Evolutionary conservation across 2,113 vertebrate genomes (phyloP), one percentile per base, ranked within the genome.

Genomic region (Seriola rivoliana): DNA sequence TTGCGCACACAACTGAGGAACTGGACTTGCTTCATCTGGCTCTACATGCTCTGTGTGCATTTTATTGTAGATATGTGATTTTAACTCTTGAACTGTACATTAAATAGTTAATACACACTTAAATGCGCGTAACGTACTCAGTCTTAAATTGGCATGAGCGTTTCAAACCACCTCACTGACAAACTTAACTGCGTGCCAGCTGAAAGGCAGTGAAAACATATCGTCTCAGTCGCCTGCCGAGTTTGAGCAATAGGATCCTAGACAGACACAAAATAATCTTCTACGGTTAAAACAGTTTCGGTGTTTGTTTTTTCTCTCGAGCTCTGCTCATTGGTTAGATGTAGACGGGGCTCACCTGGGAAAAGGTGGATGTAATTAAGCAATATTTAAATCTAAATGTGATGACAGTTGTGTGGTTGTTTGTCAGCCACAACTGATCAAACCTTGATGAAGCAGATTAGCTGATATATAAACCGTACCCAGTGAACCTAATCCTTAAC

Each of bases 21-120:
- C 75, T 60, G 63, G 73, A 57, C 70, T 92, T 88, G 92, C 74
- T 93, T 94, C 90, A 94, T 93, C 91, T 94, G 93, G 89, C 90
- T 94, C 92, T 60, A 79, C 38, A 13, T 87, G 80, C 89, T 87
- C 78, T 82, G 46, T 90, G 92, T 92, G 85, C 69, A 90, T 89
- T 93, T 88, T 90, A 89, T 81, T 89, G 91, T 89, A 92, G 89
- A 94, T 94, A 92, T 92, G 91, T 92, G 93, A 92, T 93, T 93
- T 93, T 86, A 93, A 90, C 81, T 90, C 88, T 93, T 93, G 82
- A 92, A 80, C 81, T 94, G 85, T 91, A 92, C 80, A 93, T 94
- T 93, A 92, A 95, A 94, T 91, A 94, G 91, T 92, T 88, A 88
- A 85, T 84, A 86, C 77, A 91, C 79, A 89, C 78, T 85, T 80